Base-by-base conservation (phyloP, 2,113 vertebrate genomes). In the Podiceps cristatus region DNA sequence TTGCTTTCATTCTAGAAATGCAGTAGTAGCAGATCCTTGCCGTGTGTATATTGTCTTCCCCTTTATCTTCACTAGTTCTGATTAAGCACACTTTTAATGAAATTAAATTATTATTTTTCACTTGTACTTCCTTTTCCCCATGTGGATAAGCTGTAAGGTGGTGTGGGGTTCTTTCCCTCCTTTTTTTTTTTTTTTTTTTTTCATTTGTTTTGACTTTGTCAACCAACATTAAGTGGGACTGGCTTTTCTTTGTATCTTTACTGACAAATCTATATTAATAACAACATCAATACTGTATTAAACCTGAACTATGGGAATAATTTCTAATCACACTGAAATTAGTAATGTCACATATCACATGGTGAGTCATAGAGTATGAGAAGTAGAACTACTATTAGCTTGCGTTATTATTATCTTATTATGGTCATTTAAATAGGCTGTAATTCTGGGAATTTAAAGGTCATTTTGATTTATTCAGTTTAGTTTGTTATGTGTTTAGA, bases 191-290 rank as follows among this genome's bases (percentile, higher is more conserved):
- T 4, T 64, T 76, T 66, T 77, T 88, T 91, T 49, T 5, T n/a
- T n/a, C 1, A 22, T 33, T 86, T 84, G 3, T 53, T 94, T 89
- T 91, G 31, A 73, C 42, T 95, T 96, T 98, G 90, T 96, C 97
- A 97, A 95, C 86, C 35, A 79, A 60, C 82, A 97, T 98, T 98
- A 98, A 93, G 86, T 96, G 72, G 59, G 83, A 95, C 92, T 96
- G 93, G 88, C 73, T 98, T 96, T 96, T 89, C 93, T 97, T 98
- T 97, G 91, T 97, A 93, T 97, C 91, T 98, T 98, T 98, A 98
- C 91, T 98, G 98, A 97, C 86, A 98, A 98, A 98, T 98, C 98
- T 93, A 97, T 98, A 98, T 97, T 98, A 98, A 98, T 97, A 98
- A 98, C 96, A 98, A 97, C 78, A 97, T 98, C 97, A 97, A 98